Evolutionary conservation across 2,113 vertebrate species (phyloP).

Genomic region (Antechinus flavipes): DNA sequence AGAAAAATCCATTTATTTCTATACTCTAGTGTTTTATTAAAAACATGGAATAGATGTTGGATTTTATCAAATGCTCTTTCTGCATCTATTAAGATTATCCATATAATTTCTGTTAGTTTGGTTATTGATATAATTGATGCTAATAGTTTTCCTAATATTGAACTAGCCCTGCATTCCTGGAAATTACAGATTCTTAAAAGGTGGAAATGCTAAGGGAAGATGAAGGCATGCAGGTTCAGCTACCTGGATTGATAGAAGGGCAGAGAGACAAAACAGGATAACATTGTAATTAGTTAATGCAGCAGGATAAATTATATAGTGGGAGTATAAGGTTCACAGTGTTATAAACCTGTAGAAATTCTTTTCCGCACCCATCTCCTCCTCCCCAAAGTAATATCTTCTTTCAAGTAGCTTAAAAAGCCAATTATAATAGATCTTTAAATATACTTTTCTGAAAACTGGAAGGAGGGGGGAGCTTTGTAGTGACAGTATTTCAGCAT

Average conservation of each 20-base stretch:
- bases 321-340: conserved; percentile 40
- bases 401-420: conserved; percentile 53
- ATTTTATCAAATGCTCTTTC: no score
- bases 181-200: background rate
- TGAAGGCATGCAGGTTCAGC: background rate
- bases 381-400: conserved; percentile 2
- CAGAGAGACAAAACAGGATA: background rate
- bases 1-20: no score
- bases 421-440: conserved; percentile 36
- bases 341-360: conserved; percentile 43
- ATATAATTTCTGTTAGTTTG: no score
- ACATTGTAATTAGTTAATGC: conserved; percentile 29
- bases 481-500: conserved; percentile 28
- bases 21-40: no score
- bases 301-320: conserved; percentile 42
- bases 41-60: no score
- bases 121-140: no score
- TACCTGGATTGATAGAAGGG: conserved; percentile 25
- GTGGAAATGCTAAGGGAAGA: background rate
- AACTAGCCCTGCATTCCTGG: no score
- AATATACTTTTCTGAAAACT: conserved; percentile 52
- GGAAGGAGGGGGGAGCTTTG: conserved; percentile 27
- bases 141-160: no score
- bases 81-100: no score
- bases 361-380: background rate